These are phyloP conservation scores for Sicus ferrugineus DNA, from an alignment of 2,888 invertebrate species.

Conservation along the genomic window DNA sequence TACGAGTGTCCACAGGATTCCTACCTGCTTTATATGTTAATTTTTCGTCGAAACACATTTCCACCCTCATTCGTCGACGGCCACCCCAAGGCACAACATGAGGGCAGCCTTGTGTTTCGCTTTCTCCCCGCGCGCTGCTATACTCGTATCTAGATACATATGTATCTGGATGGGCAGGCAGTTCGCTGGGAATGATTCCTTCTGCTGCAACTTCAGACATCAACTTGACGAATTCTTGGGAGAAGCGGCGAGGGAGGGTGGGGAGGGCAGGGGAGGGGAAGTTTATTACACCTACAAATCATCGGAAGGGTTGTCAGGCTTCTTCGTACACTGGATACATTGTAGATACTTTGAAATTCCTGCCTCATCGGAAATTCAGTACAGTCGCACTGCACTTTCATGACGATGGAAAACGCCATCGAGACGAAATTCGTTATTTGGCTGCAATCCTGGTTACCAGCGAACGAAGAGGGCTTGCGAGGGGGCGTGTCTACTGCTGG, in stretches of 20 bases:
- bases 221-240: not conserved
- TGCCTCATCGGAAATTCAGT: no score
- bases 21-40: slow-evolving; percentile 1
- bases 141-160: not conserved
- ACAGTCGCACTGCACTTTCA: no score
- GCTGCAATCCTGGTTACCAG: not conserved
- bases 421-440: no score
- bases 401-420: no score
- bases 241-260: no score
- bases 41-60: not conserved
- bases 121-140: not conserved
- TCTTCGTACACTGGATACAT: no score
- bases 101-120: not conserved
- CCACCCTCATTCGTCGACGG: slow-evolving; percentile 6
- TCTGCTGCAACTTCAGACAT: not conserved
- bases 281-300: not conserved
- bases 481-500: not conserved
- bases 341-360: no score
- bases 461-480: no score
- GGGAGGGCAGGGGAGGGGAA: not conserved
- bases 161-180: not conserved
- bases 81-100: not conserved
- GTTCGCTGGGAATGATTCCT: not conserved
- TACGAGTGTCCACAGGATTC: not conserved
- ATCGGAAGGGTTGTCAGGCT: not conserved